Percentiles rank a stretch among this genome's conserved stretches.
Conservation (phyloP, 2,888 invertebrate genomes). For the Sialis lutaria region DNA sequence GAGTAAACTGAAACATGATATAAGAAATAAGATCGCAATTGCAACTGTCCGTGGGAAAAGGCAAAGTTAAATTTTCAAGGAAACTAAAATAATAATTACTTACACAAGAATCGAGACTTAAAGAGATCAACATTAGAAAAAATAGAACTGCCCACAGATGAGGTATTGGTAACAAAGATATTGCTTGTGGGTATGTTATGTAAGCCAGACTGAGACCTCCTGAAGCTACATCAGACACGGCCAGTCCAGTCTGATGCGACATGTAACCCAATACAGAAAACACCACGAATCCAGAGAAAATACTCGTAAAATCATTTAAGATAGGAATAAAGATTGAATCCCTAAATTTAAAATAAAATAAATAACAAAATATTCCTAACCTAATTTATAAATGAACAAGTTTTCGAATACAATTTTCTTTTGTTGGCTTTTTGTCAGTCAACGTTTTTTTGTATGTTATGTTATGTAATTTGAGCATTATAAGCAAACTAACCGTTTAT, state of each 20-base stretch:
- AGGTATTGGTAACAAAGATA: constrained; percentile 53
- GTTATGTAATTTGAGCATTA: too few relatives aligned
- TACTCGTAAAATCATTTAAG: constrained; percentile 56
- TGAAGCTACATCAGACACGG: constrained; percentile 58
- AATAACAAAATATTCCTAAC: too few relatives aligned
- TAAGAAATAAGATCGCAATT: not conserved
- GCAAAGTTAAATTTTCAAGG: too few relatives aligned
- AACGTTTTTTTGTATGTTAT: too few relatives aligned
- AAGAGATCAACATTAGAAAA: constrained; percentile 64
- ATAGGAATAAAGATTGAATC: constrained; percentile 54
- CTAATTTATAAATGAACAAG: too few relatives aligned
- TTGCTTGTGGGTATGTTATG: constrained; percentile 63
- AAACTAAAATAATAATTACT: not conserved
- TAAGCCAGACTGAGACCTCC: constrained; percentile 65
- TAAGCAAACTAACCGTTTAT: constrained; percentile 37
- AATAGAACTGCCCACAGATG: constrained; percentile 64
- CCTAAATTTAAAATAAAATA: constrained; percentile 20
- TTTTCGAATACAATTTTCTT: too few relatives aligned
- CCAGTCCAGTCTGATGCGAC: constrained; percentile 49
- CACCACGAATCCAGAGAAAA: constrained; percentile 65
- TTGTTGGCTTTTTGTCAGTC: too few relatives aligned
- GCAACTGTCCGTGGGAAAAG: too few relatives aligned
- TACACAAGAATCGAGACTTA: constrained; percentile 47
- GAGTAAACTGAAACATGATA: constrained; percentile 50
- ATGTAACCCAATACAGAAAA: constrained; percentile 65